Percentiles rank a stretch among this genome's conserved stretches.
Conservation (phyloP, 2,888 invertebrate species). For the Campoletis raptor region DNA sequence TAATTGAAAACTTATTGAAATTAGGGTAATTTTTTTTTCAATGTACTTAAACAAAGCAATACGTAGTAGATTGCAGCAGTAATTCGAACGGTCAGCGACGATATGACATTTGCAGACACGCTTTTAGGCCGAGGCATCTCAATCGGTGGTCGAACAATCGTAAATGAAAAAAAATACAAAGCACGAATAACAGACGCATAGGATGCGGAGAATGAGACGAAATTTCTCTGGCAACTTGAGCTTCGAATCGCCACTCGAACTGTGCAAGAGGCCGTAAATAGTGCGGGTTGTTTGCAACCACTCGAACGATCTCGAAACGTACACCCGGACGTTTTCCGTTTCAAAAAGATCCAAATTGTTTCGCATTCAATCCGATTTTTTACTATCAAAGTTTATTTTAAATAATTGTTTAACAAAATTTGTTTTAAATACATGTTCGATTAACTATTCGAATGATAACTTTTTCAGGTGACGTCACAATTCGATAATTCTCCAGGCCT, state of each 20-base stretch:
- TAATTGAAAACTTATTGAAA: too few species aligned
- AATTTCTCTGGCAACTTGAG: conserved; percentile 60
- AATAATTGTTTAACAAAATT: too few species aligned
- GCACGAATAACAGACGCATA: conserved; percentile 13
- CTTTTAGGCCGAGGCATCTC: conserved; percentile 64
- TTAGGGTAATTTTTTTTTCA: background rate
- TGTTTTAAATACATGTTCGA: background rate
- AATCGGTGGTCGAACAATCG: conserved; percentile 58
- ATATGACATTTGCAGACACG: conserved; percentile 66
- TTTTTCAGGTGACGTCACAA: conserved; percentile 58
- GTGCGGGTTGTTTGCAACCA: conserved; percentile 56
- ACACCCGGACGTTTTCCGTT: conserved; percentile 46
- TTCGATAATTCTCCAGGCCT: conserved; percentile 43
- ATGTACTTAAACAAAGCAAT: too few species aligned
- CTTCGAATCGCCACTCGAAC: conserved; percentile 58
- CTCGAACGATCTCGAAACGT: conserved; percentile 47
- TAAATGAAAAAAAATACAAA: conserved; percentile 23
- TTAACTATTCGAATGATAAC: background rate
- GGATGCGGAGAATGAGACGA: conserved; percentile 30
- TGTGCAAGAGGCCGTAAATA: conserved; percentile 64
- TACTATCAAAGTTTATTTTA: background rate
- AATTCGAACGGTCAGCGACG: conserved; percentile 12
- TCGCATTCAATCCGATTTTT: background rate
- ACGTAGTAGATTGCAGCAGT: background rate
- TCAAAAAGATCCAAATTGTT: background rate